A percentile compares a stretch with the other conserved stretches of the same genome.
Conservation (phyloP, 2,113 vertebrate genomes). For the Cyanoramphus novaezelandiae region DNA sequence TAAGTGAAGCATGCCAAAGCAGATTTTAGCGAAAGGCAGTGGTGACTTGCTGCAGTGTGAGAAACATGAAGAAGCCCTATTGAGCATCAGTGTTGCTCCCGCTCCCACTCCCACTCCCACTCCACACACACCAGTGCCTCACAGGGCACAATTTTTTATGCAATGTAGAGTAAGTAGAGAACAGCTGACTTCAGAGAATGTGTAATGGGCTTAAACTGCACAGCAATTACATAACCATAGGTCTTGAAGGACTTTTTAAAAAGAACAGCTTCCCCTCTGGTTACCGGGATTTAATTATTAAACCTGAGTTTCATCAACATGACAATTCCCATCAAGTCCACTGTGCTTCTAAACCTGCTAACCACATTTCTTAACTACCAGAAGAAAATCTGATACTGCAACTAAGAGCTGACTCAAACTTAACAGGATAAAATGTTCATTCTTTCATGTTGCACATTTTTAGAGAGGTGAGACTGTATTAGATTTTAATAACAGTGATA, state of each 20-base stretch:
- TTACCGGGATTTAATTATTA: conserved; percentile 39
- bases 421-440: neutral
- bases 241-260: neutral
- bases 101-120: neutral
- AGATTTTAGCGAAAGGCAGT: neutral
- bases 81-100: fast-evolving
- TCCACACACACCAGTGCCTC: neutral
- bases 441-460: neutral
- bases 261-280: neutral
- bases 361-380: neutral
- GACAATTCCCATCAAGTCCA: neutral
- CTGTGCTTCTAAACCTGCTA: neutral
- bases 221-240: neutral
- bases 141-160: neutral
- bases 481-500: neutral
- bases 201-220: neutral
- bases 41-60: neutral
- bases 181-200: neutral
- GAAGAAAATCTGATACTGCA: neutral
- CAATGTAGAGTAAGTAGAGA: neutral
- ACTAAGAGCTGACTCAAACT: neutral
- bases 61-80: neutral
- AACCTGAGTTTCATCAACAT: neutral
- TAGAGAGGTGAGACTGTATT: neutral
- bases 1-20: neutral